Percentiles rank a stretch among this genome's conserved stretches.
phyloP scores from a whole-genome alignment of 2,888 invertebrate species.

The Coleophora deauratella region DNA sequence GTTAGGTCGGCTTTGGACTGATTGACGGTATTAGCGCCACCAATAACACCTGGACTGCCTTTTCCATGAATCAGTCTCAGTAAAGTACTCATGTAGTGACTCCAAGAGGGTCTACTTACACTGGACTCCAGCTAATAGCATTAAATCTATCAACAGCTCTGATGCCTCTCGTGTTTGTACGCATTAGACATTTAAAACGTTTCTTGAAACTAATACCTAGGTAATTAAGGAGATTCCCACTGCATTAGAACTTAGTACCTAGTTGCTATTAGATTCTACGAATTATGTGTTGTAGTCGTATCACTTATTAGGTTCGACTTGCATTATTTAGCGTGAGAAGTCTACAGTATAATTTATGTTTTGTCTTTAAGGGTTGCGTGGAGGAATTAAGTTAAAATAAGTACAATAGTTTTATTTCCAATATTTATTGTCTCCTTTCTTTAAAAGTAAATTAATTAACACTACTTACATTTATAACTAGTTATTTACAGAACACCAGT shows the following conservation, averaged over 20 bases:
- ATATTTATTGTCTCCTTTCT: too few species aligned
- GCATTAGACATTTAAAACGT: constrained; percentile 58
- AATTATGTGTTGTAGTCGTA: too few species aligned
- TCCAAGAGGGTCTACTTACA: constrained; percentile 23
- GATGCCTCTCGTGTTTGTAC: constrained; percentile 38
- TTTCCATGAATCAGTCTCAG: background rate
- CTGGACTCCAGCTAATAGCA: constrained; percentile 35
- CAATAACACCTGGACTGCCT: constrained; percentile 23
- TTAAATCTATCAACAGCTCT: constrained; percentile 55
- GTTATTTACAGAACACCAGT: too few species aligned
- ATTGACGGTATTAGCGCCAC: constrained; percentile 56
- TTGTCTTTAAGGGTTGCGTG: too few species aligned
- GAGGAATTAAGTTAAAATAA: background rate
- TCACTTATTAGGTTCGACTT: too few species aligned
- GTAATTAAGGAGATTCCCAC: constrained; percentile 4
- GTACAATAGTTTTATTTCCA: background rate
- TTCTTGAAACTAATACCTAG: constrained; percentile 44
- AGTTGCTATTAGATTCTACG: too few species aligned
- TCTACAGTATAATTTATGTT: too few species aligned
- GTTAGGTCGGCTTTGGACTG: constrained; percentile 37
- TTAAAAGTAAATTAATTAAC: background rate
- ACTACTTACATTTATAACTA: background rate
- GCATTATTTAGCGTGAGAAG: too few species aligned
- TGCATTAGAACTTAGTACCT: background rate
- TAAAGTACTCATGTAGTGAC: too few species aligned